Evolutionary conservation across 2,888 invertebrate genomes (phyloP), one percentile per base, ranked within the genome.

Genomic region (Allolobophora icterica): DNA sequence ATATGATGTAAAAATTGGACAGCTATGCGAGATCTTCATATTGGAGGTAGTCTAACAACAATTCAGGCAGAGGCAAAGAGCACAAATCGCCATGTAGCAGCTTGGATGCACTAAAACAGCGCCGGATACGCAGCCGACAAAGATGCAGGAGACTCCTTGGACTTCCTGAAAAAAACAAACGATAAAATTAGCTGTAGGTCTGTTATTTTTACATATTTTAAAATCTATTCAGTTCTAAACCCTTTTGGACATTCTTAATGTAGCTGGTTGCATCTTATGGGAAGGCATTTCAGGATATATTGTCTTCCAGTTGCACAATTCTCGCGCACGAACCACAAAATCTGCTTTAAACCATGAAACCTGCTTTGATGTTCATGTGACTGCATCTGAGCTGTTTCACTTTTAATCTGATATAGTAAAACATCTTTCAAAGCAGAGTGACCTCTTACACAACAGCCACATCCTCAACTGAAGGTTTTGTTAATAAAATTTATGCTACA

Each of bases 11-110:
- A n/a, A 34, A 0, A 19, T 35, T 87, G 87, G 87, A 38, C 24
- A 35, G 87, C 38, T 87, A 87, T 38, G 87, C 19, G 34, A 87
- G 87, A 52, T 90, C 89, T 38, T 84, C 11, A 52, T 89, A 89
- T 17, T 90, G 89, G 38, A 91, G 91, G 58, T 91, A 84, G 58
- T 87, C 34, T 24, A 91, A 11, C n/a, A 91, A 40, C 5, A 52
- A 33, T n/a, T 90, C 90, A 5, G 91, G 91, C 35, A 91, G 52
- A 38, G 91, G 84, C 87, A 91, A 58, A n/a, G 42, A 87, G 35
- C 42, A 35, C 45, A 90, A 42, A 87, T 19, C 30, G 52, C 42
- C 52, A 42, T 84, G 34, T 5, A 91, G 84, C 38, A 89, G 89
- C 52, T 89, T 3, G 19, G 40, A 42, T 1, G 89, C 35, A 45